Evolutionary conservation across 1,140 invertebrate genomes (phyloP), one percentile per base, ranked within the genome.

Genomic region (Holotrichia oblita): DNA sequence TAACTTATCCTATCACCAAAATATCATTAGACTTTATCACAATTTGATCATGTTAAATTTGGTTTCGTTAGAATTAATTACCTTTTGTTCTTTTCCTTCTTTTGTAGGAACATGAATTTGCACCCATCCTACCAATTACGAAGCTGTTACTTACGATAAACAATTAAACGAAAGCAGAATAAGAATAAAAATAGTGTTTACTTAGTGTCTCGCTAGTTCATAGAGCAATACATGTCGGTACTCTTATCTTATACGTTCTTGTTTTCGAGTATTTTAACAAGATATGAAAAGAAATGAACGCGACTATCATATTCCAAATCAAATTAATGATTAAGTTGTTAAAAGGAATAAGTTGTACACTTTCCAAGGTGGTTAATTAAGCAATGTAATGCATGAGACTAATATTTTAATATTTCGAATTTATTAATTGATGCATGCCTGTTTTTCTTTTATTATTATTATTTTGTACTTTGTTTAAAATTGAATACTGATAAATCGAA

Each of bases 121-220:
- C 74, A 76, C 74, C 74, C 74, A 76, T 76, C 74, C 74, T 76
- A 76, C 74, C 74, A 76, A 55, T 55, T 42, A 76, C 74, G 74
- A 76, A 76, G 74, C 74, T 76, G 74, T 17, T 76, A 59, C 40
- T 59, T 34, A 24, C 40, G n/a, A 74, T 74, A 74, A 74, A 74
- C 34, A 74, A 14, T 74, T 17, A 41, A 74, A 74, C 12, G 41
- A 74, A 55, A 55, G 48, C 48, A 55, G 48, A 55, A 74, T 74
- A n/a, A 41, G 34, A 41, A 74, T 24, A 74, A 42, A 34, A 74
- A 74, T 41, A 74, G 61, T 69, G 61, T 69, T 74, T 55, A 76
- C 41, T 40, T 76, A 76, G 74, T 59, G 20, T 76, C 44, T 76
- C 44, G 48, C 42, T 76, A 76, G 74, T 76, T 55, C 22, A 76